Percentiles rank a stretch among this genome's conserved stretches.
These are phyloP conservation scores for Aelia acuminata DNA, from an alignment of 2,888 invertebrate genomes.

Conservation along the genomic window DNA sequence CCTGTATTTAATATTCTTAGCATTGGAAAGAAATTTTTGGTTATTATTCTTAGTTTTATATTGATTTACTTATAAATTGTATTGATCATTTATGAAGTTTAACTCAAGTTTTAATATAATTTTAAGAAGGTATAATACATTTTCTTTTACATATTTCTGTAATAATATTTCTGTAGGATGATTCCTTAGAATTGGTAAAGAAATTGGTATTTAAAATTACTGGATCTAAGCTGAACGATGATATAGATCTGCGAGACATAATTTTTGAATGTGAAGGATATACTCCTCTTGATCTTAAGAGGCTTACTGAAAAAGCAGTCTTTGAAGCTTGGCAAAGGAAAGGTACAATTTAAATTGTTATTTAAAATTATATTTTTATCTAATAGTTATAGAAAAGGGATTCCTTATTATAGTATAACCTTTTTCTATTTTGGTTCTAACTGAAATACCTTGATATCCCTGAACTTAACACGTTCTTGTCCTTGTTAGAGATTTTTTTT, in stretches of 20 bases:
- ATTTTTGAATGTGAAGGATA: slow-evolving; percentile 81
- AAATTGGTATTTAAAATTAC: slow-evolving; percentile 74
- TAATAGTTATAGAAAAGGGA: not conserved
- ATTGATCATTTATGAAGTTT: no score
- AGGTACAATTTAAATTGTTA: slow-evolving; percentile 71
- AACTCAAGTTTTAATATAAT: not conserved
- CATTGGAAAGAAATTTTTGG: no score
- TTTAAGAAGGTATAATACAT: not conserved
- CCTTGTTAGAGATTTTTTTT: no score
- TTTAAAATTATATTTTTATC: not conserved
- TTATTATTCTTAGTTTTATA: no score
- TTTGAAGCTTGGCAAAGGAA: slow-evolving; percentile 80
- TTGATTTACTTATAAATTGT: no score
- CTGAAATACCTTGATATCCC: no score
- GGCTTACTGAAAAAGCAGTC: slow-evolving; percentile 79
- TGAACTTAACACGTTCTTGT: no score
- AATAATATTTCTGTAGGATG: slow-evolving; percentile 72
- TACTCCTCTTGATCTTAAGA: slow-evolving; percentile 77
- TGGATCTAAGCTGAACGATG: slow-evolving; percentile 66
- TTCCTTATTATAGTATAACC: no score
- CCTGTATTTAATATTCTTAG: no score
- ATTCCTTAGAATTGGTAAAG: slow-evolving; percentile 76
- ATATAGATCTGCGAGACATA: slow-evolving; percentile 72
- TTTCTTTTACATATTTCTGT: not conserved
- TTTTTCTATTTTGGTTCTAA: no score